Evolutionary conservation across 2,113 vertebrate species (phyloP), one percentile per base, ranked within the genome.

Genomic region (Mesembrinibis cayennensis): DNA sequence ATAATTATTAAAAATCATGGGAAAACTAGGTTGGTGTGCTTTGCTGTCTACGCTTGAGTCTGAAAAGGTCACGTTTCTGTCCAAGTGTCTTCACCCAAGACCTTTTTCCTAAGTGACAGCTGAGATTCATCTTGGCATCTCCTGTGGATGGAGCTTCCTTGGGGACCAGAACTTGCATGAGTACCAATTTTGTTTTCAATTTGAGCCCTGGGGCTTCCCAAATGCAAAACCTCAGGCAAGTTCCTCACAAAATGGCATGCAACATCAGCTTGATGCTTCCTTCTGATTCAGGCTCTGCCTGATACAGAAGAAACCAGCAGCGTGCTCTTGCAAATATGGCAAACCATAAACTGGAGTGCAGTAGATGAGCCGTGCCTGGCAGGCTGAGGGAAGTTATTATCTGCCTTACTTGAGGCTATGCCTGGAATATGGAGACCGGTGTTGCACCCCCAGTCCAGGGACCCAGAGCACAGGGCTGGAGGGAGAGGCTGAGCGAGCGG

Each of bases 201-300:
- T 38, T 91, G 56, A 94, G 77, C 45, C 38, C 44, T 47, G 89
- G 65, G 87, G 77, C 55, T 96, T 96, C 94, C 95, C 94, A 87
- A 94, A 74, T 63, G 38, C 72, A 94, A 95, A 96, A 91, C 76
- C 91, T 87, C 95, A 82, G 72, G 77, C 91, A 67, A 91, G 95
- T 94, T 96, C 94, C 87, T 87, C 95, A 81, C 12, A 2, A 50
- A 58, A 12, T 34, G 45, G 21, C 89, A 78, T 66, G 77, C 59
- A 67, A 50, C 11, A 4, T 58, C 13, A 17, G 25, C 71, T 62
- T 38, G 49, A 38, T 44, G 40, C 93, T 95, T 95, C 86, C 86
- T 59, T 77, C 71, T 82, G 61, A 2, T 72, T 30, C 5, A 25
- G 74, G 47, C 85, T 76, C 69, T 92, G 88, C 49, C 61, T 59